Evolutionary conservation across 2,888 invertebrate species (phyloP), one percentile per base, ranked within the genome.

Genomic region (Enoplolaimus lenunculus): DNA sequence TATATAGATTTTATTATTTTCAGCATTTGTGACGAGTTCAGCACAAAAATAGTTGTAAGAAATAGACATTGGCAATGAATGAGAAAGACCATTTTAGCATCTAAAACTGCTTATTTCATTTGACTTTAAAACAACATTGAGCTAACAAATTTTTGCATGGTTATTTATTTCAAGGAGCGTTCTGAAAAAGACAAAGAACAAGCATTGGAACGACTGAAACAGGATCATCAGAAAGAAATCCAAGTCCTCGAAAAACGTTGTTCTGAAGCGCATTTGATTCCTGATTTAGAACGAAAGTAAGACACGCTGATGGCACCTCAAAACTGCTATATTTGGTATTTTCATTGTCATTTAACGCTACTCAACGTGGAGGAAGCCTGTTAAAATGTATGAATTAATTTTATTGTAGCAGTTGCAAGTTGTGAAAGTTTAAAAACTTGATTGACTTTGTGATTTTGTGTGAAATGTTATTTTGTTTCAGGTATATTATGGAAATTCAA

Each of bases 201-300:
- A 68, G 77, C 80, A 0, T 70, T 80, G 64, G 80, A 80, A 70
- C 79, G 78, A 68, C 70, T 80, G 69, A 71, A 78, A 1, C 75
- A 79, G 69, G 80, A 80, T 59, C 80, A 80, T 71, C 79, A 80
- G 72, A 79, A 79, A 64, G 80, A 80, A 66, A 80, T 80, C 67
- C 76, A 78, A 71, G 69, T 77, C 3, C 68, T 80, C 31, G 80
- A 80, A 70, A 76, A 77, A 68, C 71, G 78, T 26, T 77, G 78
- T 60, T 76, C 78, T 0, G 77, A 78, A 64, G 75, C 78, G 21
- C 78, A 80, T 67, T 70, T 80, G 60, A 73, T 80, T n/a, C 64
- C 64, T 7, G 78, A 80, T 71, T 72, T 80, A n/a, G 79, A 80
- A 67, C 79, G 79, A 68, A 80, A 80, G 79, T 79, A 68, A 70